Percentiles rank a stretch among this genome's conserved stretches.
Conservation (phyloP, 2,113 vertebrate species). For the Thamnaconus septentrionalis region DNA sequence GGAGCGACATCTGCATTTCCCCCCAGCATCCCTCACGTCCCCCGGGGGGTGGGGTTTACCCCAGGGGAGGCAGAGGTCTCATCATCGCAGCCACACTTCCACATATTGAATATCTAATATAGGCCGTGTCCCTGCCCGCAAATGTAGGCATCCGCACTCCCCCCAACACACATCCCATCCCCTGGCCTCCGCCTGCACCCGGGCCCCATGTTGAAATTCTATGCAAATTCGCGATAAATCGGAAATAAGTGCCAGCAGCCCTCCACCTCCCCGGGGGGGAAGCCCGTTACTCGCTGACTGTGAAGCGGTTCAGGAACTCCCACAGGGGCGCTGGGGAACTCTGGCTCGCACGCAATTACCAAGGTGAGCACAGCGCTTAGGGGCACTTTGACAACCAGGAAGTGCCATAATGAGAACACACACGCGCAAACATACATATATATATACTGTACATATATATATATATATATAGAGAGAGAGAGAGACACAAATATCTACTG, state of each 20-base stretch:
- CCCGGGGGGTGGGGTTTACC: conserved; percentile 18
- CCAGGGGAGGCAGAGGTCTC: conserved; percentile 12
- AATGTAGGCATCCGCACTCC: conserved; percentile 20
- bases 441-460: too few species aligned
- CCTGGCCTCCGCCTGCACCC: too few species aligned
- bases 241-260: conserved; percentile 32
- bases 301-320: conserved; percentile 37
- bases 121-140: conserved; percentile 28
- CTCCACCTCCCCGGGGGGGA: conserved; percentile 25
- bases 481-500: too few species aligned
- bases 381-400: conserved; percentile 6
- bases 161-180: neutral
- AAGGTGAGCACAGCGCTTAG: conserved; percentile 16
- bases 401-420: neutral
- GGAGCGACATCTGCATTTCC: neutral
- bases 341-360: conserved; percentile 28
- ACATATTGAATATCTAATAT: conserved; percentile 41
- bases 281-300: conserved; percentile 24
- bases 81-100: conserved; percentile 9
- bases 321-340: conserved; percentile 28
- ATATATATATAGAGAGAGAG: too few species aligned
- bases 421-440: too few species aligned
- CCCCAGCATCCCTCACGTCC: neutral
- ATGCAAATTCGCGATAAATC: conserved; percentile 56
- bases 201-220: conserved; percentile 36